Evolutionary conservation across 2,113 vertebrate species (phyloP), one percentile per base, ranked within the genome.

Genomic region (Cervus canadensis): DNA sequence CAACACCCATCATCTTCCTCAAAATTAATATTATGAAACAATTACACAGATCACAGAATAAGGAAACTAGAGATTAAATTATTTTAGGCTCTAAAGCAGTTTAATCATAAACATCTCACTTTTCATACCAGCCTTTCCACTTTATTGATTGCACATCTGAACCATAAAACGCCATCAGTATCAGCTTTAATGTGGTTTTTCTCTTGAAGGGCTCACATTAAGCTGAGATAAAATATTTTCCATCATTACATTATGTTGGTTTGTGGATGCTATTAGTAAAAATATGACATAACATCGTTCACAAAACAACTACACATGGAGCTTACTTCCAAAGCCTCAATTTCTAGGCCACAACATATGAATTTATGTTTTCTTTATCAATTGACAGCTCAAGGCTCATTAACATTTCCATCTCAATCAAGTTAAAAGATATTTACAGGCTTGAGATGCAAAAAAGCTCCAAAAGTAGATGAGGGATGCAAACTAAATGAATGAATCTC

Each of bases 141-240:
- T 93, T 60, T 23, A 97, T 83, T 97, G 95, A 93, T 94, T 89
- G 50, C 62, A 33, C 78, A 93, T 52, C 96, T 40, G n/a, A 98
- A 95, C 86, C 91, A 87, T 97, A 93, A 98, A 87, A n/a, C 87
- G 57, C 5, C 60, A 97, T 97, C 59, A 57, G 87, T 96, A 76
- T 93, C 93, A 96, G 95, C 94, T 97, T 52, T 59, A 97, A 95
- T 81, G 48, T 1, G 11, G 95, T 62, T 98, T 98, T 98, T 97
- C 83, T 92, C 88, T 78, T 95, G 54, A 60, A 84, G 67, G 62
- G 40, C 91, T 98, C 83, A 96, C 74, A 98, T 96, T 92, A 90
- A 98, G 87, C 67, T 57, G 1, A 89, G 81, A 98, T 89, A 62
- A 98, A 98, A 82, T 88, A 96, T 71, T 98, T 99, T 97, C 59